Evolutionary conservation across 2,888 invertebrate species (phyloP).

Genomic region (Candidula unifasciata): DNA sequence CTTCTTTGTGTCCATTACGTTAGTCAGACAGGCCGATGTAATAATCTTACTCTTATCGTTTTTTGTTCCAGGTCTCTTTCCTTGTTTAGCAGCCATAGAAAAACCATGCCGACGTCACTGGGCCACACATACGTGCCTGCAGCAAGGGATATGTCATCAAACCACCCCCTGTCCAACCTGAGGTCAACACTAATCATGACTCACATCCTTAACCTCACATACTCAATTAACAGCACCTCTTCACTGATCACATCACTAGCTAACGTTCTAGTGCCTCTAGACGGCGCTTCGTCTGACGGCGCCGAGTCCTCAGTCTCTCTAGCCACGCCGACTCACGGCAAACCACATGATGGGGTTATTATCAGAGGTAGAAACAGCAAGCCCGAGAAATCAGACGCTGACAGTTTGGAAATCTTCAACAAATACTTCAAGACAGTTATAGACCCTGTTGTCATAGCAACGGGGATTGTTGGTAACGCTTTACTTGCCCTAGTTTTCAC

Average conservation of each 20-base stretch:
- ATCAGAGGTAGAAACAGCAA: not conserved
- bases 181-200: not conserved
- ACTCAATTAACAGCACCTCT: not conserved
- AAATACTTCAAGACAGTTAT: constrained; percentile 21
- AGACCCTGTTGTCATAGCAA: constrained; percentile 39
- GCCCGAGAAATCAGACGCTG: not conserved
- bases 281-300: not conserved
- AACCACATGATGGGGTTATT: not conserved
- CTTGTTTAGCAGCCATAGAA: no score
- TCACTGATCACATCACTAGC: not conserved
- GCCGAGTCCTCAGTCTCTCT: no score
- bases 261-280: not conserved
- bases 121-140: not conserved
- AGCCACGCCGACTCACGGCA: not conserved
- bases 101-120: not conserved
- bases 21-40: no score
- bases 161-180: not conserved
- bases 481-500: constrained; percentile 35
- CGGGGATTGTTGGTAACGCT: constrained; percentile 44
- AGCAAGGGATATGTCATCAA: not conserved
- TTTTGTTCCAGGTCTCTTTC: no score
- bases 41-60: no score
- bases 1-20: no score
- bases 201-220: not conserved
- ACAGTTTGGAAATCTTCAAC: constrained; percentile 25